Conservation (phyloP, 1,140 invertebrate species). For the Cardiocondyla obscurior region DNA sequence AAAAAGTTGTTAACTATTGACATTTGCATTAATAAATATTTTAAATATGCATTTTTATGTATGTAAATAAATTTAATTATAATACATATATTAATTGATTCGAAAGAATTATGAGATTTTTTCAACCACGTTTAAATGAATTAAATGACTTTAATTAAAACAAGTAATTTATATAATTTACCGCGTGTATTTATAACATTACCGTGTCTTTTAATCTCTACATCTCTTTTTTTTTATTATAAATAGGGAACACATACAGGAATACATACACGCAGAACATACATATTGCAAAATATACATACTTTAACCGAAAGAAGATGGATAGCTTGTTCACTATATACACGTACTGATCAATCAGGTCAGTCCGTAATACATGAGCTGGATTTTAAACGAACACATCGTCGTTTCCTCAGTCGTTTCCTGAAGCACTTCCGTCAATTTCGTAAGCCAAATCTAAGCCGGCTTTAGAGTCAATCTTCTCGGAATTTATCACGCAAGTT, state of each 20-base stretch:
- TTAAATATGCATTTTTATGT: not conserved
- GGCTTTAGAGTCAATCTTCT: not conserved
- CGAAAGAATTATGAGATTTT: not conserved
- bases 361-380: not conserved
- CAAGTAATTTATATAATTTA: not conserved
- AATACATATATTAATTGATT: constrained; percentile 11
- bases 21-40: not conserved
- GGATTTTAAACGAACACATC: not conserved
- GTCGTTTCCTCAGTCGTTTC: not conserved
- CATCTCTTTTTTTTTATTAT: too few species aligned
- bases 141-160: not conserved
- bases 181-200: not conserved
- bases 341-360: not conserved
- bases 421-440: not conserved
- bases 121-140: not conserved
- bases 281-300: not conserved
- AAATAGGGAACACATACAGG: too few species aligned
- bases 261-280: too few species aligned
- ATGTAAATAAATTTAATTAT: not conserved
- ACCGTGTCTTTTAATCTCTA: too few species aligned
- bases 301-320: not conserved
- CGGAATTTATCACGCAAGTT: not conserved
- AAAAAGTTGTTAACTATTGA: not conserved
- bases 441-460: not conserved
- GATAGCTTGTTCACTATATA: not conserved